Evolutionary conservation across 2,888 invertebrate genomes (phyloP).

Genomic region (Lasioglossum lativentre): DNA sequence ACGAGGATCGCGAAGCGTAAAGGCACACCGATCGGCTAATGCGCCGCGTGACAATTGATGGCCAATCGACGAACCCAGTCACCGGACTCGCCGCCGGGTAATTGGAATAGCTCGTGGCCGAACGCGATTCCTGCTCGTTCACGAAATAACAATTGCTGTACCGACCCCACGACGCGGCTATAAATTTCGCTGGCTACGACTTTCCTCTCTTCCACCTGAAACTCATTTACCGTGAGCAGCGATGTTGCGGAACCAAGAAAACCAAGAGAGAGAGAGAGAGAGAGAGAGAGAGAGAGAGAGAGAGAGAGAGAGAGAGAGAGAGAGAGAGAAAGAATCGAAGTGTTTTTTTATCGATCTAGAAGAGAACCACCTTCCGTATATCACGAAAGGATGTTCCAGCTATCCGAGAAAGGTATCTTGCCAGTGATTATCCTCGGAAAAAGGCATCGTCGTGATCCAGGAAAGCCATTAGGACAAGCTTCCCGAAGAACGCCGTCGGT

Average conservation of each 20-base stretch:
- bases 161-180: background rate
- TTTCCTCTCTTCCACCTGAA: background rate
- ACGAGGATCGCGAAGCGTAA: constrained; percentile 21
- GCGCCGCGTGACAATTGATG: constrained; percentile 36
- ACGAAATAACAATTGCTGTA: constrained; percentile 19
- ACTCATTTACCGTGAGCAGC: background rate
- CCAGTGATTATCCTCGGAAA: constrained; percentile 37
- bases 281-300: background rate
- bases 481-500: background rate
- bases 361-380: constrained; percentile 26
- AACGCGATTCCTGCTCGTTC: constrained; percentile 15
- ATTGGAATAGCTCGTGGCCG: constrained; percentile 43
- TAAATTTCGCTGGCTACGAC: constrained; percentile 31
- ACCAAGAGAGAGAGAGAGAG: background rate
- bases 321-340: background rate
- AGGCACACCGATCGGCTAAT: background rate
- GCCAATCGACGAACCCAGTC: background rate
- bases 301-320: background rate
- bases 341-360: background rate
- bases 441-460: constrained; percentile 14
- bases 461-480: constrained; percentile 39
- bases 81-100: background rate
- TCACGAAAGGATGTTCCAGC: constrained; percentile 22
- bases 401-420: constrained; percentile 26
- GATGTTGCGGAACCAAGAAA: background rate